Conservation (phyloP, 2,888 invertebrate genomes). For the Sminthurides aquaticus region DNA sequence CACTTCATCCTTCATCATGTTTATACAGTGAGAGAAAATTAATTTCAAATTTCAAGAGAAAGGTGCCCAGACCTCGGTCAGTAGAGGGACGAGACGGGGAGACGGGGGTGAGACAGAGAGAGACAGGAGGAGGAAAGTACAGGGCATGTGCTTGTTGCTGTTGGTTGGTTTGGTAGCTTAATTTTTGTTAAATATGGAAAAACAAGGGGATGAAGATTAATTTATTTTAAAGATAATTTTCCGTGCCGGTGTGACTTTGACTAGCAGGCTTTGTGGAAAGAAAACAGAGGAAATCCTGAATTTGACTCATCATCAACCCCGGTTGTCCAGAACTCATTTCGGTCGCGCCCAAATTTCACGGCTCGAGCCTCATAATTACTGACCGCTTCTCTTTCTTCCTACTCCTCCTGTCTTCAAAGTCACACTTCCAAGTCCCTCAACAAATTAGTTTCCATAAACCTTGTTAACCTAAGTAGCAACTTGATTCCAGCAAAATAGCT, state of each 20-base stretch:
- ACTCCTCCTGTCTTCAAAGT: slow-evolving; percentile 18
- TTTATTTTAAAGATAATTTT: background rate
- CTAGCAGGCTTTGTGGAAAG: background rate
- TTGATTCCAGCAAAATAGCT: background rate
- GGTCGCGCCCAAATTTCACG: background rate
- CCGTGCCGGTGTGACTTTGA: background rate
- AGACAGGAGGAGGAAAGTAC: background rate
- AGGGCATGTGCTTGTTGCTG: background rate
- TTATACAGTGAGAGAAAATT: background rate
- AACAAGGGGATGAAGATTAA: background rate
- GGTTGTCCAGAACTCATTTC: background rate
- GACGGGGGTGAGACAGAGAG: too few species aligned
- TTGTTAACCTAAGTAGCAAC: background rate
- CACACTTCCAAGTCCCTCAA: slow-evolving; percentile 13
- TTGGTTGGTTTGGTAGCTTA: background rate
- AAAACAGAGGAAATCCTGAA: too few species aligned
- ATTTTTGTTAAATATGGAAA: background rate
- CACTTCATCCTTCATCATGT: background rate
- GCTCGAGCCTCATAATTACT: slow-evolving; percentile 10
- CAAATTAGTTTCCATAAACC: slow-evolving; percentile 10
- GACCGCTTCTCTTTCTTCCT: slow-evolving; percentile 15
- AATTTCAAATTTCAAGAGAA: background rate
- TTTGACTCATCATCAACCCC: too few species aligned
- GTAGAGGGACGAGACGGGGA: background rate
- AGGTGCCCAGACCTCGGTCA: background rate